Evolutionary conservation across 2,888 invertebrate genomes (phyloP).

Genomic region (Minunthozetes semirufus): DNA sequence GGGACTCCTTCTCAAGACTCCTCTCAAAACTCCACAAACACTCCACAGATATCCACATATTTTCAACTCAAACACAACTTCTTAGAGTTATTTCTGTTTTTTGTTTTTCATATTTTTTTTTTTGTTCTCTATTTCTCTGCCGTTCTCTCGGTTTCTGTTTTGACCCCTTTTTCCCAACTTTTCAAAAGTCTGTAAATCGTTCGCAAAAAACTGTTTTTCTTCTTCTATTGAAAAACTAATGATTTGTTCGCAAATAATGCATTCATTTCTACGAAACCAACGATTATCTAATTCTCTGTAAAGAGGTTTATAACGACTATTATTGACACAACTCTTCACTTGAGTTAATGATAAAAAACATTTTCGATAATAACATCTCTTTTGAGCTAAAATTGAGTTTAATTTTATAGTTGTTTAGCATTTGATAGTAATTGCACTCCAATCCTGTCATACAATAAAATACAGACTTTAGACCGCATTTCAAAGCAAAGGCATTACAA

Average conservation of each 20-base stretch:
- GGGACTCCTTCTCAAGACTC: no score
- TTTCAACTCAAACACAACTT: not conserved
- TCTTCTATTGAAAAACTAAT: not conserved
- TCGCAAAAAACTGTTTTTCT: not conserved
- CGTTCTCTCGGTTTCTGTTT: constrained; percentile 15
- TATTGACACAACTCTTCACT: not conserved
- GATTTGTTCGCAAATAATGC: not conserved
- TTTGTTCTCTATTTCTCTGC: not conserved
- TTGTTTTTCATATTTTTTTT: not conserved
- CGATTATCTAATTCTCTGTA: not conserved
- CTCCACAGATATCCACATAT: no score
- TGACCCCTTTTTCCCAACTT: constrained; percentile 24
- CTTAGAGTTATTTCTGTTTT: constrained; percentile 14
- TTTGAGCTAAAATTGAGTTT: not conserved
- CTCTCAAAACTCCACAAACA: no score
- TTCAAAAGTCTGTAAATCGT: not conserved
- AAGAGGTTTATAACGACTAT: not conserved
- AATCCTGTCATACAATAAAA: not conserved
- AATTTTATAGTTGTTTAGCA: not conserved
- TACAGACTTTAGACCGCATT: not conserved
- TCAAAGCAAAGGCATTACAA: not conserved
- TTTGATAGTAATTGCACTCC: not conserved
- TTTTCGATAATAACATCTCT: not conserved
- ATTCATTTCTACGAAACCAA: constrained; percentile 2
- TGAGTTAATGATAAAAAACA: not conserved